phyloP scores from a whole-genome alignment of 2,113 vertebrate species.

The Silurus asotus region DNA sequence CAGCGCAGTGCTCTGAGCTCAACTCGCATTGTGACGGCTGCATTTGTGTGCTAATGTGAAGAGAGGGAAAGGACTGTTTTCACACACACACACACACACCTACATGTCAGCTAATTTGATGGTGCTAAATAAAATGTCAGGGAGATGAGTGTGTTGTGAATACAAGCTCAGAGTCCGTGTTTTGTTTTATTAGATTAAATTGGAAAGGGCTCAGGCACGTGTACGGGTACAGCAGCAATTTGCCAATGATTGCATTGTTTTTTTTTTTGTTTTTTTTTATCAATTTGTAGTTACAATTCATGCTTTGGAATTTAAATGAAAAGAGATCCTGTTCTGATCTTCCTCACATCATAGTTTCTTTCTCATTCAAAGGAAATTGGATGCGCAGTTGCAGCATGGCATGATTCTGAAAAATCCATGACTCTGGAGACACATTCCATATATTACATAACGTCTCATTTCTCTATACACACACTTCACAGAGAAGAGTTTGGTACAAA shows the following conservation, averaged over 20 bases:
- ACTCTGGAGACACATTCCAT: too few species aligned
- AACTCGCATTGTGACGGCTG: conserved; percentile 10
- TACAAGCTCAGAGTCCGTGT: neutral
- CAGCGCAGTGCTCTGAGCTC: conserved; percentile 21
- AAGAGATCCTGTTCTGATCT: neutral
- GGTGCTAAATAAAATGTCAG: conserved; percentile 12
- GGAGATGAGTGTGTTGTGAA: conserved; percentile 15
- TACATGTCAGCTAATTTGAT: conserved; percentile 12
- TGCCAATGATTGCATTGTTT: too few species aligned
- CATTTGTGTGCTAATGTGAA: neutral
- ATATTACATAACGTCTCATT: too few species aligned
- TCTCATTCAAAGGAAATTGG: too few species aligned
- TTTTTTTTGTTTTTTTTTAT: neutral
- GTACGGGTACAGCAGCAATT: neutral
- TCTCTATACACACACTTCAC: too few species aligned
- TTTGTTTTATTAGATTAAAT: neutral
- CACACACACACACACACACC: conserved; percentile 28
- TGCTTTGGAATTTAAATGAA: neutral
- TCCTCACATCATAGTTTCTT: too few species aligned
- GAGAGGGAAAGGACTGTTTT: neutral
- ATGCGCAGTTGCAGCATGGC: too few species aligned
- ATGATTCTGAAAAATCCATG: too few species aligned
- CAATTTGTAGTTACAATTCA: neutral
- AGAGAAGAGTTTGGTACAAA: too few species aligned
- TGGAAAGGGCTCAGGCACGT: neutral